These are phyloP conservation scores for Xenentodon cancila DNA, from an alignment of 2,797 vertebrate species.

Conservation along the genomic window DNA sequence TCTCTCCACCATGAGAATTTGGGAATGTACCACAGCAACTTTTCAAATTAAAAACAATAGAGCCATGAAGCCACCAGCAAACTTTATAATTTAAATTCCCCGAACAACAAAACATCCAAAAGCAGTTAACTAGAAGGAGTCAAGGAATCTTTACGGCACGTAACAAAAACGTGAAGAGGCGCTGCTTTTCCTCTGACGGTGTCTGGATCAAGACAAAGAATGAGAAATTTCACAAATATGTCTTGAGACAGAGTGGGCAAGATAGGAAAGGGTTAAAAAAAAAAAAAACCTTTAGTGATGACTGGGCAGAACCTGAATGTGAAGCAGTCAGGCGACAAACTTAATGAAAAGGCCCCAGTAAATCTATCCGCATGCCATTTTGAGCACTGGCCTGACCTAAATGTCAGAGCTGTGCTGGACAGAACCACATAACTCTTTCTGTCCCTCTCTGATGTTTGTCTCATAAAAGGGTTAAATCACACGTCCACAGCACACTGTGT, in stretches of 20 bases:
- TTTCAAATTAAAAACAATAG: no score
- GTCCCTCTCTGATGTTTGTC: conserved; percentile 25
- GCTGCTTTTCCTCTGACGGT: not conserved
- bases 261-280: conserved; percentile 24
- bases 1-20: no score
- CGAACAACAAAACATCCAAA: no score
- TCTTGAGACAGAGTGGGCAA: not conserved
- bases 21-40: no score
- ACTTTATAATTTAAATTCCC: not conserved
- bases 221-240: not conserved
- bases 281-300: conserved; percentile 33
- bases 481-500: conserved; percentile 23
- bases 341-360: conserved; percentile 59
- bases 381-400: conserved; percentile 66
- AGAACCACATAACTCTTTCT: conserved; percentile 50
- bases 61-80: not conserved
- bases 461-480: conserved; percentile 53
- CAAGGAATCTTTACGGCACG: not conserved
- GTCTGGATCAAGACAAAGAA: not conserved
- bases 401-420: conserved; percentile 65
- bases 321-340: conserved; percentile 54
- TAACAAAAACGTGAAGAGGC: not conserved
- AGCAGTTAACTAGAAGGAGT: no score
- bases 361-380: conserved; percentile 69
- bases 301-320: conserved; percentile 24